Conservation (phyloP, 2,888 invertebrate species). For the Mesorhabditis spiculigera region DNA sequence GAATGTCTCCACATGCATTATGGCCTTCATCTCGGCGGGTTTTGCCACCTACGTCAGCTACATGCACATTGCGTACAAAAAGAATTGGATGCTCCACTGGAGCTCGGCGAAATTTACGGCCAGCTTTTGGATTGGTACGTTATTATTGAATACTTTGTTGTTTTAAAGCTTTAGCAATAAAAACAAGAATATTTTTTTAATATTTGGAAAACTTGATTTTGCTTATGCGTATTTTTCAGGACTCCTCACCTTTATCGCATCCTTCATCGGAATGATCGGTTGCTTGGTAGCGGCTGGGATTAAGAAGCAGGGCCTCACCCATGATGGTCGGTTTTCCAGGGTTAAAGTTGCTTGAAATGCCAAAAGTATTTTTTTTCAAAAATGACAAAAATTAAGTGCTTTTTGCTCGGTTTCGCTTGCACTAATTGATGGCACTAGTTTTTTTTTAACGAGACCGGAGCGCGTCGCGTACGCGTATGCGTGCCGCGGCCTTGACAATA, state of each 20-base stretch:
- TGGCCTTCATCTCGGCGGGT: slow-evolving; percentile 45
- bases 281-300: slow-evolving; percentile 45
- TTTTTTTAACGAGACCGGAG: too few relatives aligned
- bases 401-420: too few relatives aligned
- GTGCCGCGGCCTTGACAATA: too few relatives aligned
- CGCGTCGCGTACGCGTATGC: too few relatives aligned
- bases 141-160: too few relatives aligned
- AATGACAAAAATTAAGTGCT: too few relatives aligned
- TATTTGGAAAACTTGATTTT: not conserved
- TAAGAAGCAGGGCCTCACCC: slow-evolving; percentile 39
- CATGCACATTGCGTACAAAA: slow-evolving; percentile 49
- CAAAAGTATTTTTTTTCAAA: too few relatives aligned
- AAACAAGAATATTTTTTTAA: not conserved
- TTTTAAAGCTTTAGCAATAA: too few relatives aligned
- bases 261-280: slow-evolving; percentile 43
- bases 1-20: slow-evolving; percentile 47
- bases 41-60: slow-evolving; percentile 47
- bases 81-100: slow-evolving; percentile 46
- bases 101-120: slow-evolving; percentile 24
- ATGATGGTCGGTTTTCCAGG: slow-evolving; percentile 16
- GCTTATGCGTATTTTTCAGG: slow-evolving; percentile 20
- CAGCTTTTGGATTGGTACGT: slow-evolving; percentile 39
- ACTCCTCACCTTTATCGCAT: slow-evolving; percentile 26
- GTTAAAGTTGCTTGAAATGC: not conserved
- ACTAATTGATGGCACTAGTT: too few relatives aligned